These are phyloP conservation scores for Tribolium freemani DNA, from an alignment of 2,888 invertebrate genomes.

Conservation along the genomic window DNA sequence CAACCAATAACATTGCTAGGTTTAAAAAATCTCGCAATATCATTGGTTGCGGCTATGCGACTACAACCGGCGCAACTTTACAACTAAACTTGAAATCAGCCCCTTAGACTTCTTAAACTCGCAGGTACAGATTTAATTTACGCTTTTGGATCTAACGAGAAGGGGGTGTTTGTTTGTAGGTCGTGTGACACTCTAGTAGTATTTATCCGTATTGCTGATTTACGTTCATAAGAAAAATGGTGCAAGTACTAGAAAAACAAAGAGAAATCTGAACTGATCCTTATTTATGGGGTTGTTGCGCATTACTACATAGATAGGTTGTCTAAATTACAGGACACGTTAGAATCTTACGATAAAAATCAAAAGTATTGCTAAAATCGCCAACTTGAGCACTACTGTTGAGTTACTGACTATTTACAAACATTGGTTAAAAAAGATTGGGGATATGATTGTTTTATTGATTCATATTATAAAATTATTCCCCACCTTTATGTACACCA, in stretches of 20 bases:
- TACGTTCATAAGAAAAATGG: neutral
- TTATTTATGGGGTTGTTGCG: slow-evolving; percentile 22
- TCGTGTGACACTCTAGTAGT: too few relatives aligned
- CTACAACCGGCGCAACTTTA: too few relatives aligned
- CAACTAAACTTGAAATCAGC: too few relatives aligned
- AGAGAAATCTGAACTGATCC: neutral
- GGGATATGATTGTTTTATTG: slow-evolving; percentile 36
- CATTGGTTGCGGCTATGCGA: too few relatives aligned
- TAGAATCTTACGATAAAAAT: neutral
- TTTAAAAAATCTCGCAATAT: too few relatives aligned
- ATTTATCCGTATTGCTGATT: too few relatives aligned
- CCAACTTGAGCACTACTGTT: slow-evolving; percentile 39
- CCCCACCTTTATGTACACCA: slow-evolving; percentile 32
- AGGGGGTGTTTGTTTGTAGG: too few relatives aligned
- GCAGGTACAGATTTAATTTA: too few relatives aligned
- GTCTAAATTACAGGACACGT: slow-evolving; percentile 15
- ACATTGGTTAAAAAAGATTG: slow-evolving; percentile 33
- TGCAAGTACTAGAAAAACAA: neutral
- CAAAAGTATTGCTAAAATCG: slow-evolving; percentile 28
- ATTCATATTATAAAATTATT: slow-evolving; percentile 34
- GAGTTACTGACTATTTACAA: slow-evolving; percentile 32
- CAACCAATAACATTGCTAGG: too few relatives aligned
- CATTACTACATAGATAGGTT: slow-evolving; percentile 4
- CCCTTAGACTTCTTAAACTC: too few relatives aligned
- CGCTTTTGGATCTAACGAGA: too few relatives aligned